Percentiles rank a stretch among this genome's conserved stretches.
phyloP scores from a whole-genome alignment of 30 jellyfish, hydroid and myxozoan genomes.

The Calvadosia cruxmelitensis region DNA sequence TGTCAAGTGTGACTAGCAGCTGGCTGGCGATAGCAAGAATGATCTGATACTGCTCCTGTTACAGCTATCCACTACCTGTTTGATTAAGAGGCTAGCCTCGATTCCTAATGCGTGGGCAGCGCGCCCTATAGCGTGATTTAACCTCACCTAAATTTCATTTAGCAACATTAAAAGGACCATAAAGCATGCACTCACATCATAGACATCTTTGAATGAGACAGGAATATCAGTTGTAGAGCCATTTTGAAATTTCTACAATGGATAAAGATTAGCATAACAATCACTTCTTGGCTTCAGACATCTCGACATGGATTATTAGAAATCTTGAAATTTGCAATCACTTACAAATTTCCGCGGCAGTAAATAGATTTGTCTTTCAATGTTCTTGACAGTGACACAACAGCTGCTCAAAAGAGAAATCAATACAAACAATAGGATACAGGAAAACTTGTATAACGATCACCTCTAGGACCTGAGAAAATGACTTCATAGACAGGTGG shows the following conservation, averaged over 20 bases:
- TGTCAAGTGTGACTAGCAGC: too few species aligned
- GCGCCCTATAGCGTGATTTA: too few species aligned
- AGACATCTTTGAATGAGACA: constrained; percentile 87
- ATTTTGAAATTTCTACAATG: constrained; percentile 41
- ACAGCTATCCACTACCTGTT: too few species aligned
- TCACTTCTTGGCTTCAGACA: not conserved
- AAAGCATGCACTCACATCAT: constrained; percentile 40
- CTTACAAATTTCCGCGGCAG: constrained; percentile 78
- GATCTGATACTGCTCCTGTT: too few species aligned
- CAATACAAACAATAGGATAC: not conserved
- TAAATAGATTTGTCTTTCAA: constrained; percentile 56
- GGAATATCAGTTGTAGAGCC: constrained; percentile 55
- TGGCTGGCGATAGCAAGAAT: too few species aligned
- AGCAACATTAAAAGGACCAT: not conserved
- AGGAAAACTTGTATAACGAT: too few species aligned
- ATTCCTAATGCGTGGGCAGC: too few species aligned
- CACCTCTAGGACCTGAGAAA: too few species aligned
- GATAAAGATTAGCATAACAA: not conserved
- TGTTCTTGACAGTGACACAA: constrained; percentile 71
- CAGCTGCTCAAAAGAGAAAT: constrained; percentile 10
- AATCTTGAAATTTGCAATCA: not conserved
- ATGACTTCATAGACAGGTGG: too few species aligned
- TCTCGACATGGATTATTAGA: not conserved
- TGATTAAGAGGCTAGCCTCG: too few species aligned
- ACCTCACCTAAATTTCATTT: too few species aligned